Evolutionary conservation across 1,140 invertebrate species (phyloP).

Genomic region (Lepidurus arcticus): DNA sequence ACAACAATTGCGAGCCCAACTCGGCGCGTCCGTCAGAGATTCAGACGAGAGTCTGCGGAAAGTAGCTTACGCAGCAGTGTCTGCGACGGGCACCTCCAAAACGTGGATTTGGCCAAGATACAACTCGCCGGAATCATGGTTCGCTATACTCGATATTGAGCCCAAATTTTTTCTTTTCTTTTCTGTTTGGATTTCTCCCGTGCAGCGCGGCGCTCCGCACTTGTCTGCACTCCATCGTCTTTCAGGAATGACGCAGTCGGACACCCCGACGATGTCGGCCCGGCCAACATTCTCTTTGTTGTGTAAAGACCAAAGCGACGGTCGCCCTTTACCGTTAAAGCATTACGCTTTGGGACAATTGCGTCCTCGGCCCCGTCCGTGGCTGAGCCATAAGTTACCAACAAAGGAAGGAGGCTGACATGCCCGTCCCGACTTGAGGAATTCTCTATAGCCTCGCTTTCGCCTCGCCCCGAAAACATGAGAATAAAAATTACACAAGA

Average conservation of each 20-base stretch:
- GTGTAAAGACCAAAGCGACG: no score
- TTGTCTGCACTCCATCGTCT: constrained; percentile 3
- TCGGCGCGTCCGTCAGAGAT: no score
- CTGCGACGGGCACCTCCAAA: no score
- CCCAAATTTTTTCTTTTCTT: neutral
- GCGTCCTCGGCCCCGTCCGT: no score
- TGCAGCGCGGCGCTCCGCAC: neutral
- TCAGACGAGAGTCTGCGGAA: no score
- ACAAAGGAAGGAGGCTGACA: neutral
- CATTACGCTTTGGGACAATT: no score
- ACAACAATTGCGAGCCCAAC: no score
- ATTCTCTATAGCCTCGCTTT: neutral
- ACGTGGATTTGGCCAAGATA: no score
- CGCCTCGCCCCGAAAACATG: neutral
- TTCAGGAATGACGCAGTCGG: neutral
- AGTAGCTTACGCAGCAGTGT: no score
- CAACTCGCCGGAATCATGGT: neutral
- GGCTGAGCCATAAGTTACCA: no score
- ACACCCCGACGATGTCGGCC: neutral
- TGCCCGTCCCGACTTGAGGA: neutral
- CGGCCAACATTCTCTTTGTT: neutral
- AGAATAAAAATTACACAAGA: neutral
- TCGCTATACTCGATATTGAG: neutral
- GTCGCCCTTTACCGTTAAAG: neutral
- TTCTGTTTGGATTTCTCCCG: neutral